These are phyloP conservation scores for Tuberolachnus salignus DNA, from an alignment of 2,888 invertebrate species.

Conservation along the genomic window DNA sequence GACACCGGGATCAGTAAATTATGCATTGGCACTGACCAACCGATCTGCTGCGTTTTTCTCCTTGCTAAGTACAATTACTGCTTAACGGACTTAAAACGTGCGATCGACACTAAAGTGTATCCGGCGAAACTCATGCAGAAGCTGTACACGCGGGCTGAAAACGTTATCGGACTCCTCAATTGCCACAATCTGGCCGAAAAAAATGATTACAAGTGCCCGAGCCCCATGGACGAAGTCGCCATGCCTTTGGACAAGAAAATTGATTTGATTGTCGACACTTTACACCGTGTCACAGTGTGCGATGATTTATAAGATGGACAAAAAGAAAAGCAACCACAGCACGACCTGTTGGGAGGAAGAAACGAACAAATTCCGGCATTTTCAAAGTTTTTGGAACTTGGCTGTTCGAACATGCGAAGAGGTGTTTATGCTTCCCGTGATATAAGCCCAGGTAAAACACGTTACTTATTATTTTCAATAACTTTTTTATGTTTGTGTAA, in stretches of 20 bases:
- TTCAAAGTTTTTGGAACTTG: neutral
- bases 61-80: neutral
- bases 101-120: neutral
- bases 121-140: neutral
- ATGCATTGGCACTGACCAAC: neutral
- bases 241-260: neutral
- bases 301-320: neutral
- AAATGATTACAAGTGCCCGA: neutral
- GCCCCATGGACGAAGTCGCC: neutral
- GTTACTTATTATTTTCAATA: too few species aligned
- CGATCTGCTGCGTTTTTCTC: slow-evolving; percentile 13
- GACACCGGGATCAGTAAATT: neutral
- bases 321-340: neutral
- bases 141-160: neutral
- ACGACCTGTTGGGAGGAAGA: neutral
- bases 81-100: neutral
- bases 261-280: neutral
- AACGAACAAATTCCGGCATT: slow-evolving; percentile 7
- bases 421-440: slow-evolving; percentile 20
- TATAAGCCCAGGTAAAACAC: slow-evolving; percentile 23
- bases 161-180: neutral
- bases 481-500: too few species aligned
- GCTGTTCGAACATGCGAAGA: neutral
- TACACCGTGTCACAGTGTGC: neutral
- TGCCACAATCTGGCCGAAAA: neutral